Evolutionary conservation across 2,113 vertebrate genomes (phyloP).

Genomic region (Hyperoodon ampullatus): DNA sequence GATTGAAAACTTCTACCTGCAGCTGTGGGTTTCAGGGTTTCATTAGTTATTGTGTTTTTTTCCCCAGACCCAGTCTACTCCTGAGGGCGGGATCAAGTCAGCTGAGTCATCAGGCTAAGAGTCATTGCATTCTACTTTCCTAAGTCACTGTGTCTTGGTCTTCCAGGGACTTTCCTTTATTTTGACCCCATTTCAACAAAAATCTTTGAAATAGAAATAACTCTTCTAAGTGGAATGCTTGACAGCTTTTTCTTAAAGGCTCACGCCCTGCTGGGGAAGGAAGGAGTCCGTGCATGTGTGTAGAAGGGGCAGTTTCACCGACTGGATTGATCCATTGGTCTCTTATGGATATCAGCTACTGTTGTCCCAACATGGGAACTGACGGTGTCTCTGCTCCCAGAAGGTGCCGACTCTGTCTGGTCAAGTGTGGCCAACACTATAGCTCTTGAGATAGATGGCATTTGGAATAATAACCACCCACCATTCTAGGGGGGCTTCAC

Average conservation of each 20-base stretch:
- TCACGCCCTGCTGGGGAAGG: constrained; percentile 69
- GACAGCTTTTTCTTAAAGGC: constrained; percentile 67
- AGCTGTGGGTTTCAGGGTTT: background rate
- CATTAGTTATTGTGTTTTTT: background rate
- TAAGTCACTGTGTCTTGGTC: constrained; percentile 5
- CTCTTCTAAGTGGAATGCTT: constrained; percentile 51
- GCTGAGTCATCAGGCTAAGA: background rate
- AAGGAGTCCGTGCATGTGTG: constrained; percentile 35
- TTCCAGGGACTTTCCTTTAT: constrained; percentile 73
- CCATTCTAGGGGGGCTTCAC: background rate
- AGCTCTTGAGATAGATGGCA: background rate
- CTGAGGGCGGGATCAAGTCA: background rate
- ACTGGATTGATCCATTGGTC: constrained; percentile 71
- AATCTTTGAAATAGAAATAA: constrained; percentile 71
- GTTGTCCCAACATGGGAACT: background rate
- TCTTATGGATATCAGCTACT: background rate
- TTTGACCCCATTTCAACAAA: constrained; percentile 62
- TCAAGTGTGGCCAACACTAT: background rate
- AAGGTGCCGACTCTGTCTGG: background rate
- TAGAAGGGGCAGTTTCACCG: constrained; percentile 71
- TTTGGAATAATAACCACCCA: background rate
- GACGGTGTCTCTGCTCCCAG: too few species aligned
- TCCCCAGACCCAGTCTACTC: background rate
- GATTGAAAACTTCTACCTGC: background rate
- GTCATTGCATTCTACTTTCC: background rate